A percentile compares a stretch with the other conserved stretches of the same genome.
Evolutionary conservation across 2,797 vertebrate species (phyloP).

Genomic region (Pipistrellus kuhlii): DNA sequence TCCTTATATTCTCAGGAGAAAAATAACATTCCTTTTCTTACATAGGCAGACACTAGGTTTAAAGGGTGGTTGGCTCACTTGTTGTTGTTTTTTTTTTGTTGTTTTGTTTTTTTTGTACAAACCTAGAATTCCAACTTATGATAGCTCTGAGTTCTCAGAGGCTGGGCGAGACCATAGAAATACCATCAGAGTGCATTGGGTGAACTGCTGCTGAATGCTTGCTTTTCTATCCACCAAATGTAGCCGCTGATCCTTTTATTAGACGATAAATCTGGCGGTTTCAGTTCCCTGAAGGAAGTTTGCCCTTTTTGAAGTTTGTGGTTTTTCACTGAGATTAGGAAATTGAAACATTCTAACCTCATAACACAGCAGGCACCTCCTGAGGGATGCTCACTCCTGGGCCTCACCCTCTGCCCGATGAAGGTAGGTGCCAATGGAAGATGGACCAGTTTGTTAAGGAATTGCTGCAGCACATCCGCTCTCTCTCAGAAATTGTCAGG

Average conservation of each 20-base stretch:
- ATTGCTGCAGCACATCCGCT: not conserved
- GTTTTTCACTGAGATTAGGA: conserved; percentile 2
- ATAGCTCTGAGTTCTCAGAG: conserved; percentile 36
- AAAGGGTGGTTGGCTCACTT: not conserved
- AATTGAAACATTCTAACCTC: not conserved
- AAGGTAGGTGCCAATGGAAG: not conserved
- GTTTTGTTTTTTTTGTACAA: not conserved
- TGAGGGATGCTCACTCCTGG: not conserved
- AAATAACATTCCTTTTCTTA: conserved; percentile 41
- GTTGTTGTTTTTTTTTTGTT: not conserved
- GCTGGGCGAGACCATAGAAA: not conserved
- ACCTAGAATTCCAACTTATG: conserved; percentile 15
- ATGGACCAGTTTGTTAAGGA: not conserved
- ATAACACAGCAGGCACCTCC: not conserved
- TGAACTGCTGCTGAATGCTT: not conserved
- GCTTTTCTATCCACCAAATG: not conserved
- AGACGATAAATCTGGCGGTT: conserved; percentile 60
- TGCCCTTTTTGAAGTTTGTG: conserved; percentile 53
- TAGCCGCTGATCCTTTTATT: conserved; percentile 60
- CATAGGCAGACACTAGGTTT: not conserved
- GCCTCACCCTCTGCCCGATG: rapidly evolving
- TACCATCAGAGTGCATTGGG: not conserved
- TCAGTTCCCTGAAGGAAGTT: conserved; percentile 66
- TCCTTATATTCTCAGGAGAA: conserved; percentile 62
- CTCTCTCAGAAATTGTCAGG: not conserved